Percentiles rank a stretch among this genome's conserved stretches.
These are phyloP conservation scores for Brachionus rotundiformis DNA, from an alignment of 1,140 invertebrate species.

Conservation along the genomic window DNA sequence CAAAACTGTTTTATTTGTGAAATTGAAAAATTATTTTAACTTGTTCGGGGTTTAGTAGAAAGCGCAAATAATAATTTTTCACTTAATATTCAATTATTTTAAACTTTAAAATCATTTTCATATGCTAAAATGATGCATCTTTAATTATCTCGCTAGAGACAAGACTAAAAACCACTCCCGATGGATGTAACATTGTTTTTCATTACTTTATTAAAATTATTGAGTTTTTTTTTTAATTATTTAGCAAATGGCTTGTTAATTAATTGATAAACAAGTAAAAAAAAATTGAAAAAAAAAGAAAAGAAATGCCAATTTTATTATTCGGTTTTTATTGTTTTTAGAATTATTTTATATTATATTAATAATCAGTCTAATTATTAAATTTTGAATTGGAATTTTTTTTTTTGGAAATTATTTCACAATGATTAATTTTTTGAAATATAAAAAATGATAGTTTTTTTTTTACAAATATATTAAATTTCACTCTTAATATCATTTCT, in stretches of 20 bases:
- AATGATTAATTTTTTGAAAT: background rate
- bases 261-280: background rate
- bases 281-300: background rate
- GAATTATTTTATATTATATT: background rate
- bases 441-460: background rate
- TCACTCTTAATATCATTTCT: background rate
- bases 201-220: too few relatives aligned
- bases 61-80: background rate
- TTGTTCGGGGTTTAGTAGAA: slow-evolving; percentile 36
- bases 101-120: background rate
- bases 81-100: background rate
- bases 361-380: background rate
- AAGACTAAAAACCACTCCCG: slow-evolving; percentile 10
- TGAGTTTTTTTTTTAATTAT: too few relatives aligned
- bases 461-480: background rate
- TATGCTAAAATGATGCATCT: slow-evolving; percentile 7
- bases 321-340: background rate
- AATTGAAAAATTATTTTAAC: background rate
- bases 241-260: background rate
- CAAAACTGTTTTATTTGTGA: slow-evolving; percentile 14
- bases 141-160: background rate
- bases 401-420: background rate
- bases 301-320: background rate
- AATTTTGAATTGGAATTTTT: background rate
- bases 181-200: slow-evolving; percentile 26